Evolutionary conservation across 2,113 vertebrate species (phyloP).

Genomic region (Pitta sordida): DNA sequence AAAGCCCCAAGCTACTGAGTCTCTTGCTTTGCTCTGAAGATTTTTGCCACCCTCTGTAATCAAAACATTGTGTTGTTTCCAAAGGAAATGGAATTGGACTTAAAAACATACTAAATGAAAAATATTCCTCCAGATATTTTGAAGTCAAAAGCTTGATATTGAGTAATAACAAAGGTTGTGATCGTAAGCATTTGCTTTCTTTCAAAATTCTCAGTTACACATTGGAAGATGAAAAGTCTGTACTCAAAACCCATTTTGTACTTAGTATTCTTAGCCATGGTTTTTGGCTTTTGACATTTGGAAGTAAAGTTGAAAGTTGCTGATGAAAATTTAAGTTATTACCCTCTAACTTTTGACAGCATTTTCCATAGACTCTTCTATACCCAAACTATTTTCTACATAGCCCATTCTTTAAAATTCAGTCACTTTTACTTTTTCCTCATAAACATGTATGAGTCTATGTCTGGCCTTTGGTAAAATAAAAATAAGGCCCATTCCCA

Average conservation of each 20-base stretch:
- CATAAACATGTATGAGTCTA: conserved; percentile 50
- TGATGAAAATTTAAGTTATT: conserved; percentile 56
- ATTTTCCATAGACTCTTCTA: conserved; percentile 18
- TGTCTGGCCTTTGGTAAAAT: conserved; percentile 47
- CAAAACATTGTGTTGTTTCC: neutral
- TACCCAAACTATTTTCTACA: neutral
- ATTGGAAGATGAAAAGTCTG: neutral
- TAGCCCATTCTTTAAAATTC: conserved; percentile 45
- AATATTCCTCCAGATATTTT: neutral
- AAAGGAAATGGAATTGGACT: neutral
- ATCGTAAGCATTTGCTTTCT: neutral
- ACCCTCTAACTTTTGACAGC: conserved; percentile 51
- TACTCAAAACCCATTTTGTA: neutral
- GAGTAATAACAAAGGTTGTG: neutral
- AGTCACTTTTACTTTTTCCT: conserved; percentile 48
- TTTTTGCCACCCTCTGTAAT: neutral
- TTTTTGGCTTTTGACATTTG: conserved; percentile 15
- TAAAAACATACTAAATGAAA: neutral
- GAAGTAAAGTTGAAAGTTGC: conserved; percentile 35
- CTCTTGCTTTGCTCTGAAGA: neutral
- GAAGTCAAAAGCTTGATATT: neutral
- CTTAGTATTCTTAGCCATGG: neutral
- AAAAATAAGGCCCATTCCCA: conserved; percentile 36
- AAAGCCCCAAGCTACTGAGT: neutral
- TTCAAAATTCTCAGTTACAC: neutral